Evolutionary conservation across 2,797 vertebrate species (phyloP).

Genomic region (Lagodon rhomboides): DNA sequence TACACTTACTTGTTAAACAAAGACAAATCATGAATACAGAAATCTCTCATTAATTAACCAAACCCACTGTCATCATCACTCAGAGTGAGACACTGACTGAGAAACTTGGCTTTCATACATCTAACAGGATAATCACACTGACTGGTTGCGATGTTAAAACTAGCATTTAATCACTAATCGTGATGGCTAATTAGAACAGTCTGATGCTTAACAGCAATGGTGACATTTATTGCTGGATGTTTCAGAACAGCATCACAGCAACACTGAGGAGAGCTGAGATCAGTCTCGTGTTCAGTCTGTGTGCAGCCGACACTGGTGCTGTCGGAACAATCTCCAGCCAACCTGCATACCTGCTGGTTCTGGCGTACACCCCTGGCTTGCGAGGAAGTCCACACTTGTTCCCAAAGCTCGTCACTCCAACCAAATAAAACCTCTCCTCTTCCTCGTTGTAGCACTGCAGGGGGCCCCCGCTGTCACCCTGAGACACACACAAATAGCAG

Average conservation of each 20-base stretch:
- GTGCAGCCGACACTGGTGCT: conserved; percentile 27
- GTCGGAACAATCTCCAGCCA: conserved; percentile 63
- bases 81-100: not conserved
- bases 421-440: conserved; percentile 67
- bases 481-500: conserved; percentile 9
- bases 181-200: not conserved
- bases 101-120: not conserved
- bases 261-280: conserved; percentile 44
- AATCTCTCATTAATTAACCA: too few species aligned
- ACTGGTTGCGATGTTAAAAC: not conserved
- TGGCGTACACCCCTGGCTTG: conserved; percentile 71
- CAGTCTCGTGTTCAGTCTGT: conserved; percentile 2
- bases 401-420: conserved; percentile 78
- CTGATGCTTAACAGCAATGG: not conserved
- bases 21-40: too few species aligned
- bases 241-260: conserved; percentile 35
- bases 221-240: conserved; percentile 21
- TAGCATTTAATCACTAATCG: not conserved
- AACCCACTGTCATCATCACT: not conserved
- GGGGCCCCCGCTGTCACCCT: conserved; percentile 81
- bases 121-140: not conserved
- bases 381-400: conserved; percentile 59
- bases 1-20: not conserved
- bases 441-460: conserved; percentile 78
- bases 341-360: conserved; percentile 58